These are phyloP conservation scores for Actinemys pallida DNA, from an alignment of 2,113 vertebrate genomes.

Conservation along the genomic window DNA sequence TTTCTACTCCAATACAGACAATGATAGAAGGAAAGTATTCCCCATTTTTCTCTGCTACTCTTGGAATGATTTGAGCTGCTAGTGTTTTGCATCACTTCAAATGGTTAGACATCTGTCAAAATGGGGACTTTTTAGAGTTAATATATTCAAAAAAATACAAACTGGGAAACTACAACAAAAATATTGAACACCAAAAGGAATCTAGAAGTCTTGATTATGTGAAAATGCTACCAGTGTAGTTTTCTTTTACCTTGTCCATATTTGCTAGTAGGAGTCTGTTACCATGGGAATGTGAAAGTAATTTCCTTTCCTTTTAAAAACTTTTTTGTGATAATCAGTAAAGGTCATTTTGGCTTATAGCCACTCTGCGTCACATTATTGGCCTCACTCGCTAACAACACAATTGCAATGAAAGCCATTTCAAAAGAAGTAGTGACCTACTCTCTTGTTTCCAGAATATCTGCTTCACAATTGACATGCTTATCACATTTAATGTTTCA, in stretches of 20 bases:
- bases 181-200: neutral
- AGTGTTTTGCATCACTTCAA: neutral
- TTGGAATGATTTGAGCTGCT: neutral
- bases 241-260: neutral
- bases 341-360: conserved; percentile 24
- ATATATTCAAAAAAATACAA: conserved; percentile 19
- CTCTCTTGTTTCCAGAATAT: conserved; percentile 1
- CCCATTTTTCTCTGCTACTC: neutral
- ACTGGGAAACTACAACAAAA: neutral
- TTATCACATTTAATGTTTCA: neutral
- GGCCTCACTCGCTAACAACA: conserved; percentile 19
- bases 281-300: conserved; percentile 21
- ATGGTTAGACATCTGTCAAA: neutral
- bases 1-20: neutral
- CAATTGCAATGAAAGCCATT: conserved; percentile 18
- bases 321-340: neutral
- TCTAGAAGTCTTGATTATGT: neutral
- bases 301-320: conserved; percentile 29
- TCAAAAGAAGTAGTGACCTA: neutral
- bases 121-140: neutral
- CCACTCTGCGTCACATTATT: neutral
- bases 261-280: neutral
- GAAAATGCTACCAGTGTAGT: conserved; percentile 3
- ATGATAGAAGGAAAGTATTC: neutral
- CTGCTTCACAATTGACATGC: neutral